These are phyloP conservation scores for Hypomecis punctinalis DNA, from an alignment of 2,888 invertebrate genomes.

Conservation along the genomic window DNA sequence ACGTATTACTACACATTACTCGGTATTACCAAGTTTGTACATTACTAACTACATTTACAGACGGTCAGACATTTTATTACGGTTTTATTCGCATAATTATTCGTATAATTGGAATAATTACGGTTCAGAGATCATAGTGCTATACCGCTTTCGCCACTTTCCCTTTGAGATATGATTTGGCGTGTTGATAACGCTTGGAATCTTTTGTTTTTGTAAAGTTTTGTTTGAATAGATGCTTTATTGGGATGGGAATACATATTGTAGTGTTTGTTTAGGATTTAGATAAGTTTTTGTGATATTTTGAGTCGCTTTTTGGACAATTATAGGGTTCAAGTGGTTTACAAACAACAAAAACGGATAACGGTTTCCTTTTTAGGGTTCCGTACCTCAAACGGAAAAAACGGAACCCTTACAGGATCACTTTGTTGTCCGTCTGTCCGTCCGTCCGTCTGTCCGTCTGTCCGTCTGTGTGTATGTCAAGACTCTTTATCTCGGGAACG, in stretches of 20 bases:
- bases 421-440: too few species aligned
- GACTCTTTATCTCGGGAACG: too few species aligned
- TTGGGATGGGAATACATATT: constrained; percentile 19
- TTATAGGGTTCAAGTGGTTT: not conserved
- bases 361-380: too few species aligned
- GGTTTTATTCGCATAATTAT: constrained; percentile 40
- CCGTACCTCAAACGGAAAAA: too few species aligned
- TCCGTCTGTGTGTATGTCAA: too few species aligned
- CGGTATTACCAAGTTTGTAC: constrained; percentile 14
- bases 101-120: constrained; percentile 37
- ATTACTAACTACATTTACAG: constrained; percentile 20
- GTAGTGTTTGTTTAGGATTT: constrained; percentile 20
- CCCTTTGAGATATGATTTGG: constrained; percentile 34
- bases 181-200: constrained; percentile 37
- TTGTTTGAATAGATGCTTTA: constrained; percentile 17
- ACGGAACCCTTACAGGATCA: too few species aligned
- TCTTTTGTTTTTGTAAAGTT: constrained; percentile 35
- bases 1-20: constrained; percentile 20
- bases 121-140: constrained; percentile 44
- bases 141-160: constrained; percentile 44
- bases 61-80: constrained; percentile 32
- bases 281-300: constrained; percentile 28
- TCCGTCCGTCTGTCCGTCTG: too few species aligned
- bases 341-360: not conserved
- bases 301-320: not conserved